Percentiles rank a stretch among this genome's conserved stretches.
Conservation (phyloP, 23 tunicate genomes). For the Ascidia mentula region DNA sequence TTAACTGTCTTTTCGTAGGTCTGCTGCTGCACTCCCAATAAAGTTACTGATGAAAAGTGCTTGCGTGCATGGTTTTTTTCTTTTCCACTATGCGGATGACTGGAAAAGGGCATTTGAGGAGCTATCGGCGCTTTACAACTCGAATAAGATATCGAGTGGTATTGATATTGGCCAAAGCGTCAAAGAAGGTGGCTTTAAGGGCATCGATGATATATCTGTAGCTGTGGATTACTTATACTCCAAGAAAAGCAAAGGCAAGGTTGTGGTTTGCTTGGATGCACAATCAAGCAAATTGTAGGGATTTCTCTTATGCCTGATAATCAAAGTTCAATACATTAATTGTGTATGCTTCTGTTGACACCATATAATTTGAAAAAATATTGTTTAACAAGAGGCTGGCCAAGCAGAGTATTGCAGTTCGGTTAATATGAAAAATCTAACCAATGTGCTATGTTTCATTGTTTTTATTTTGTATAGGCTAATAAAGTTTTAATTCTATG, state of each 20-base stretch:
- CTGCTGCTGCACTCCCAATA: slow-evolving; percentile 90
- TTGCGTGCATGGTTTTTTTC: slow-evolving; percentile 84
- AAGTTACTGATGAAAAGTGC: slow-evolving; percentile 96
- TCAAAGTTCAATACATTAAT: no score
- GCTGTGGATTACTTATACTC: slow-evolving; percentile 97
- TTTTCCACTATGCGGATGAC: slow-evolving; percentile 71
- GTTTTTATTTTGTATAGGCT: no score
- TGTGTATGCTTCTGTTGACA: no score
- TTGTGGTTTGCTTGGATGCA: slow-evolving; percentile 50
- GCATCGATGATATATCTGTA: slow-evolving; percentile 79
- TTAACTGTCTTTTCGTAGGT: slow-evolving; percentile 29
- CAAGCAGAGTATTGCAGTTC: no score
- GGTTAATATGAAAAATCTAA: no score
- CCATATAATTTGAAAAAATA: no score
- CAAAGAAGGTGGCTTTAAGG: slow-evolving; percentile 59
- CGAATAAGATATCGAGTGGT: slow-evolving; percentile 32
- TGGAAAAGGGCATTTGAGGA: slow-evolving; percentile 57
- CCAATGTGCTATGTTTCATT: no score
- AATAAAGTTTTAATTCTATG: no score
- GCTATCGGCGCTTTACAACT: slow-evolving; percentile 26
- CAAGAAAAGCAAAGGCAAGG: slow-evolving; percentile 91
- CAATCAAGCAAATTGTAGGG: slow-evolving; percentile 26
- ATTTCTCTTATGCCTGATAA: no score
- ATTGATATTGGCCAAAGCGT: slow-evolving; percentile 46
- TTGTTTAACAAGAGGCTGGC: no score